Evolutionary conservation across 2,888 invertebrate species (phyloP), one percentile per base, ranked within the genome.

Genomic region (Cantharis flavilabris): DNA sequence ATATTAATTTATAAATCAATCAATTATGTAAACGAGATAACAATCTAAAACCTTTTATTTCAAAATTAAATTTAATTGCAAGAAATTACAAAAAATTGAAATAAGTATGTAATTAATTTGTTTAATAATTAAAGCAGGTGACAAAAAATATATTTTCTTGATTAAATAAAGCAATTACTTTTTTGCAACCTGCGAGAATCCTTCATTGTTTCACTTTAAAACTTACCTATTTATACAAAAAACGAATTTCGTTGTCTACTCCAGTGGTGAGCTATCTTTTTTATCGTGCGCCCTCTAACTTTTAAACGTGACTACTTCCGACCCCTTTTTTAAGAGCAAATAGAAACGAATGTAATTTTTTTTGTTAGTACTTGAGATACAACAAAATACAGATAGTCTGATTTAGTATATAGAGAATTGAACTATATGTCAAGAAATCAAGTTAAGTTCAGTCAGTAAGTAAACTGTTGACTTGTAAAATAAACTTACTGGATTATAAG

Each of bases 1-100:
- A 70, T 63, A 69, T 72, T 76, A 30, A 62, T 69, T 76, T 30
- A 33, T 69, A 67, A 72, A 75, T 74, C 70, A 62, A 75, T 75
- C 33, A 23, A 70, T 71, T 75, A 70, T 71, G 62, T 2, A 7
- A 49, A 49, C n/a, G n/a, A n/a, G n/a, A 30, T 28, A n/a, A 69
- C n/a, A 69, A 26, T 13, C 14, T n/a, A 30, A 30, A 69, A 69
- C 3, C 9, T 28, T 28, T 13, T 26, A 69, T 26, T 13, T 49
- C 5, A 49, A 49, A 49, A n/a, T n/a, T 49, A n/a, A 49, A 49
- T 49, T 49, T 49, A 7, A n/a, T 49, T 49, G n/a, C 49, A 49
- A 33, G n/a, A 11, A 4, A 4, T n/a, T 49, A n/a, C n/a, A n/a
- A 49, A n/a, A 49, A 30, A 30, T 49, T 49, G n/a, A 49, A 49